phyloP scores from a whole-genome alignment of 1,140 invertebrate genomes.

The Hycleus cichorii region DNA sequence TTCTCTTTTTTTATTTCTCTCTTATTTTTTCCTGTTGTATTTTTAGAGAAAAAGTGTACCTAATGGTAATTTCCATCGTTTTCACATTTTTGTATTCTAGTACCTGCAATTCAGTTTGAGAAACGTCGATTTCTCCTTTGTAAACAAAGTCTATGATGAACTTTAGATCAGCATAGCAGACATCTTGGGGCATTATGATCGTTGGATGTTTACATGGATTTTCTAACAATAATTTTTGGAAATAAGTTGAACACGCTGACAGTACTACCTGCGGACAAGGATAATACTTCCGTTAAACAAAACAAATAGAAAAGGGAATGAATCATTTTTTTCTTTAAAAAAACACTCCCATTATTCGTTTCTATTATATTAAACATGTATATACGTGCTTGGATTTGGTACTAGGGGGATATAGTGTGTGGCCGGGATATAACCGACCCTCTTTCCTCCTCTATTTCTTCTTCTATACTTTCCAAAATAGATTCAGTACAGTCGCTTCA shows the following conservation, averaged over 20 bases:
- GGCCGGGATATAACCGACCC: no score
- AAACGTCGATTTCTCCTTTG: constrained; percentile 71
- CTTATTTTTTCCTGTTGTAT: background rate
- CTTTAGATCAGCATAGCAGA: constrained; percentile 70
- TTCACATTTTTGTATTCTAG: constrained; percentile 21
- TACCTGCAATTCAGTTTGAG: constrained; percentile 67
- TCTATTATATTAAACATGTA: no score
- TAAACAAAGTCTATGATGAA: constrained; percentile 79
- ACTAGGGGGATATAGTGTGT: no score
- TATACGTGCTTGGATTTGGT: no score
- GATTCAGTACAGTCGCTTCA: background rate
- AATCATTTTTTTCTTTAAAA: background rate
- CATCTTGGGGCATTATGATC: constrained; percentile 70
- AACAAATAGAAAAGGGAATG: background rate
- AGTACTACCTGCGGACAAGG: constrained; percentile 54
- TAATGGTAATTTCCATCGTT: constrained; percentile 9
- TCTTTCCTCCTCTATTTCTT: no score
- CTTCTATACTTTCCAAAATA: no score
- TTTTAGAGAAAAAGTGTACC: background rate
- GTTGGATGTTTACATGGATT: constrained; percentile 70
- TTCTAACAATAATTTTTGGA: constrained; percentile 60
- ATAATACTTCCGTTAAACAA: no score
- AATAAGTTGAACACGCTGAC: constrained; percentile 65
- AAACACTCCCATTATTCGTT: background rate
- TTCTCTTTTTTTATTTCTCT: background rate